Conservation (phyloP, 2,797 vertebrate species). For the Chiloscyllium punctatum region DNA sequence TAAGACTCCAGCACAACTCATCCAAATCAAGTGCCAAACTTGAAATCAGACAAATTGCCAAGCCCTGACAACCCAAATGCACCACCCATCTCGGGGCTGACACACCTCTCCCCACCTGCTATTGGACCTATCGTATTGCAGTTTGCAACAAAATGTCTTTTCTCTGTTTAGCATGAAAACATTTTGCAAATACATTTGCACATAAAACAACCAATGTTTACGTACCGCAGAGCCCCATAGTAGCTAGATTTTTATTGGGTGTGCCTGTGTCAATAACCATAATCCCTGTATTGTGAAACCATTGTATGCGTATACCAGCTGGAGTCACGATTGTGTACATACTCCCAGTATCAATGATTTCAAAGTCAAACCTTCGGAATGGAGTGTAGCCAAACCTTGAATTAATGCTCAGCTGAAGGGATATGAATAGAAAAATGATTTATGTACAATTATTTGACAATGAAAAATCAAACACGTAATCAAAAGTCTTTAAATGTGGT, state of each 20-base stretch:
- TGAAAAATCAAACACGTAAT: not conserved
- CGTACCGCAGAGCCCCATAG: slow-evolving; percentile 83
- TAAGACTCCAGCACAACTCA: not conserved
- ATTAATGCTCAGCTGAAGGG: slow-evolving; percentile 74
- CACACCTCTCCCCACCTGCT: rapidly evolving
- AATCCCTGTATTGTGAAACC: slow-evolving; percentile 89
- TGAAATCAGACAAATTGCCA: too few relatives aligned
- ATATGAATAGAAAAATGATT: slow-evolving; percentile 12
- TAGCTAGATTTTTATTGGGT: slow-evolving; percentile 57
- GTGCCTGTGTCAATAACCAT: slow-evolving; percentile 81
- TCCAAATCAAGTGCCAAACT: not conserved
- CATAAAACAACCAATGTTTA: not conserved
- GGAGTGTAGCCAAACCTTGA: slow-evolving; percentile 76
- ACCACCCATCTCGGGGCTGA: not conserved
- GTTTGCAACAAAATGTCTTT: not conserved
- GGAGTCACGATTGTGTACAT: slow-evolving; percentile 86
- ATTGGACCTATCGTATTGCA: not conserved
- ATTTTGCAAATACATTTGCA: not conserved
- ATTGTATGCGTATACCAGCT: slow-evolving; percentile 77
- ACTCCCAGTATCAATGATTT: slow-evolving; percentile 85
- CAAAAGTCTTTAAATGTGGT: not conserved
- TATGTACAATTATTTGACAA: not conserved
- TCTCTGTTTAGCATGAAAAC: not conserved
- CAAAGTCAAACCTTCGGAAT: slow-evolving; percentile 84
- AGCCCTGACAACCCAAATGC: not conserved